Percentiles rank a stretch among this genome's conserved stretches.
phyloP scores from a whole-genome alignment of 37 sponge, comb jelly and placozoan genomes.

The Haliclona indistincta region DNA sequence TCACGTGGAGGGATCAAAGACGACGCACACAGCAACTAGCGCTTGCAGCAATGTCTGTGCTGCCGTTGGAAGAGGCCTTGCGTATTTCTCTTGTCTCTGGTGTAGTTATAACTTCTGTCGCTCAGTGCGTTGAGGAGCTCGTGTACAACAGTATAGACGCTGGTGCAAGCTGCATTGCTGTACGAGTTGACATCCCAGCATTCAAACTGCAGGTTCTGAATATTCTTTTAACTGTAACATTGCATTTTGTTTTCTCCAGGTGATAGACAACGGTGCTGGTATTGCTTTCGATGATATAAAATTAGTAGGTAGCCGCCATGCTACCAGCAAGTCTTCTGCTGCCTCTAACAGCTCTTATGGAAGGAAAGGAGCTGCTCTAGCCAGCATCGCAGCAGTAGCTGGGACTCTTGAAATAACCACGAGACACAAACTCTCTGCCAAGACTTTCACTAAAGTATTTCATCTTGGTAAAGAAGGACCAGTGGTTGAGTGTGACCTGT shows the following conservation, averaged over 20 bases:
- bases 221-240: neutral
- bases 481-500: neutral
- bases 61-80: too few species aligned
- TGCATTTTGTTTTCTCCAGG: slow-evolving; percentile 12
- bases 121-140: slow-evolving; percentile 74
- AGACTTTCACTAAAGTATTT: slow-evolving; percentile 53
- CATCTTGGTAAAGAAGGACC: slow-evolving; percentile 19
- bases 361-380: slow-evolving; percentile 70
- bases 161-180: slow-evolving; percentile 62
- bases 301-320: slow-evolving; percentile 55
- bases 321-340: slow-evolving; percentile 62
- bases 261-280: slow-evolving; percentile 71
- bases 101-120: slow-evolving; percentile 31
- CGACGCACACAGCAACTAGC: too few species aligned
- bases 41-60: too few species aligned
- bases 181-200: slow-evolving; percentile 53
- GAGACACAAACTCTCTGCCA: slow-evolving; percentile 44
- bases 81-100: slow-evolving; percentile 51
- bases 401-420: slow-evolving; percentile 64
- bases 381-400: slow-evolving; percentile 39
- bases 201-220: slow-evolving; percentile 41
- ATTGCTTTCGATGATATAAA: slow-evolving; percentile 40
- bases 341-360: slow-evolving; percentile 44
- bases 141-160: slow-evolving; percentile 90
- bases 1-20: too few species aligned